Evolutionary conservation across 92 coral and sea anemone genomes (phyloP), one percentile per base, ranked within the genome.

Genomic region (Diadumene lineata): DNA sequence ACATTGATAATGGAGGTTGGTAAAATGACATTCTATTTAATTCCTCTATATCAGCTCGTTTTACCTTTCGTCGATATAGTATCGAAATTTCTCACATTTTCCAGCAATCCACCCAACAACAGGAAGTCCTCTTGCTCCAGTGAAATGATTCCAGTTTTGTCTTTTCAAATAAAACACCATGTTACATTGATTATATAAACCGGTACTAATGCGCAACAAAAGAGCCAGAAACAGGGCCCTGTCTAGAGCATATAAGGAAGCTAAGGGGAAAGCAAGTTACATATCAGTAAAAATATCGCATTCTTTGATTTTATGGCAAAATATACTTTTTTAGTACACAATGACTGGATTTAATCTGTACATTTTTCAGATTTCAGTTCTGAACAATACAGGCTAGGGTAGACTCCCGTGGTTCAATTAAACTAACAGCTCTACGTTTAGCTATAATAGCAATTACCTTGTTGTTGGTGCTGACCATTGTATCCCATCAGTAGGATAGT

Each of bases 381-480:
- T n/a, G n/a, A n/a, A n/a, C n/a, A n/a, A n/a, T n/a, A n/a, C n/a
- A n/a, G n/a, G n/a, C n/a, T n/a, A n/a, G n/a, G n/a, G n/a, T n/a
- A n/a, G n/a, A n/a, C n/a, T n/a, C n/a, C n/a, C n/a, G n/a, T 38
- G 48, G 13, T 38, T 4, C 13, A 4, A 38, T 4, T 38, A 38
- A 38, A 6, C 48, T 38, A 38, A 4, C 48, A 38, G 7, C 13
- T 38, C 48, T 38, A 4, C 48, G 13, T 4, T 4, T 38, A 38
- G 6, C 48, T 4, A 38, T 38, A 6, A 38, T 38, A 38, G 6
- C 48, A 38, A 66, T 17, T 57, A 81, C 86, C 38, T 61, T 17
- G 55, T 17, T 0, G 74, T 64, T 53, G 86, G 90, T 53, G 74
- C 86, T 18, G 89, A 80, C 89, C 89, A 85, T 57, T 80, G 65